Evolutionary conservation across 1,140 invertebrate genomes (phyloP), one percentile per base, ranked within the genome.

Genomic region (Pissodes strobi): DNA sequence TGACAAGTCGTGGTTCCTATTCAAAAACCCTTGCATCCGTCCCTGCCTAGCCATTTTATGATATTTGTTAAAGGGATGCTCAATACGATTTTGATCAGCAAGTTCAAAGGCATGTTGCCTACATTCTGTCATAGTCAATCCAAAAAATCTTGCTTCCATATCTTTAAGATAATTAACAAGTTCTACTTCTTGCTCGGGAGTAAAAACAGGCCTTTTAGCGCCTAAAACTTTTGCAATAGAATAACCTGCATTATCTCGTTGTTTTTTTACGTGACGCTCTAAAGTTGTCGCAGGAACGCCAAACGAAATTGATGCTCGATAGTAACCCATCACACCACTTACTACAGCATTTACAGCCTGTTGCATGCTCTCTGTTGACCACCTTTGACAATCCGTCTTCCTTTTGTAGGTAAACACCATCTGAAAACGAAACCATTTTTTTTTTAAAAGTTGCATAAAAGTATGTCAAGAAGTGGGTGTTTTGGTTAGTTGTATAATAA

Each of bases 1-100:
- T n/a, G n/a, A 64, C 58, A 77, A 58, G 25, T 74, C 67, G 19
- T 64, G 66, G 59, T 76, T 56, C 39, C 72, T 55, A 49, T 68
- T 72, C 25, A 74, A 55, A 66, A 76, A 77, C 21, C 67, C 69
- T 5, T 66, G 52, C 2, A 73, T n/a, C 74, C 74, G 76, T 53
- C 73, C 69, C 21, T 61, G 39, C 18, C 73, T 74, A 4, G 71
- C n/a, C n/a, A n/a, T n/a, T n/a, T n/a, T n/a, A n/a, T n/a, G n/a
- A n/a, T n/a, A n/a, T n/a, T n/a, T n/a, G n/a, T n/a, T n/a, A n/a
- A n/a, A n/a, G n/a, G n/a, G n/a, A n/a, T n/a, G n/a, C n/a, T n/a
- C n/a, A n/a, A n/a, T n/a, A n/a, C n/a, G n/a, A n/a, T n/a, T n/a
- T n/a, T n/a, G n/a, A n/a, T n/a, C n/a, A n/a, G n/a, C 69, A 9